These are phyloP conservation scores for Hydrotaea cyrtoneurina DNA, from an alignment of 2,888 invertebrate genomes.

Conservation along the genomic window DNA sequence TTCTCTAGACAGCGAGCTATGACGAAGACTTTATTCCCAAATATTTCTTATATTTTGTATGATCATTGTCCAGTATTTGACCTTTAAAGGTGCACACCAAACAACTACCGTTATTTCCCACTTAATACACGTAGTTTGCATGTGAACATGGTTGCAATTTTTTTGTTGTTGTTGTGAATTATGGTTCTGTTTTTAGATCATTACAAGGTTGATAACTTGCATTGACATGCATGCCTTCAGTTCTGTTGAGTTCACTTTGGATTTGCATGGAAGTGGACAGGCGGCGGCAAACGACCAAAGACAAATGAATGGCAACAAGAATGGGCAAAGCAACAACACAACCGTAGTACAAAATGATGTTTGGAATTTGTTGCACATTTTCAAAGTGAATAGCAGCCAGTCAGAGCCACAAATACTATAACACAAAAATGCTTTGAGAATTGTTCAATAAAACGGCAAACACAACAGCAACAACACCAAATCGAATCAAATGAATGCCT, in stretches of 20 bases:
- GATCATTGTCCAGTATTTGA: background rate
- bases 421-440: background rate
- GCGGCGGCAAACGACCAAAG: background rate
- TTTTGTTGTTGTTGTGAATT: background rate
- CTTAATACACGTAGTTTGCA: background rate
- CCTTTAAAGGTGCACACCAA: background rate
- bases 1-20: no score
- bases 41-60: background rate
- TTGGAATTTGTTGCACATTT: slow-evolving; percentile 63
- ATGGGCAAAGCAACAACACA: background rate
- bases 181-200: slow-evolving; percentile 18
- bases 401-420: background rate
- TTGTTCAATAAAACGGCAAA: background rate
- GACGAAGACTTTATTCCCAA: no score
- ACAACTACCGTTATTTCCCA: background rate
- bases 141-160: background rate
- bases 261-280: slow-evolving; percentile 14
- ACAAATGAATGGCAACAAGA: background rate
- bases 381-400: slow-evolving; percentile 26
- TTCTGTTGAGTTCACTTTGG: slow-evolving; percentile 17
- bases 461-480: background rate
- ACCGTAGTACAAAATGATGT: slow-evolving; percentile 27
- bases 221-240: slow-evolving; percentile 57
- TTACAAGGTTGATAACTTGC: slow-evolving; percentile 61
- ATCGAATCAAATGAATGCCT: background rate